Conservation (phyloP, 2,888 invertebrate species). For the Syrista parreyssii region DNA sequence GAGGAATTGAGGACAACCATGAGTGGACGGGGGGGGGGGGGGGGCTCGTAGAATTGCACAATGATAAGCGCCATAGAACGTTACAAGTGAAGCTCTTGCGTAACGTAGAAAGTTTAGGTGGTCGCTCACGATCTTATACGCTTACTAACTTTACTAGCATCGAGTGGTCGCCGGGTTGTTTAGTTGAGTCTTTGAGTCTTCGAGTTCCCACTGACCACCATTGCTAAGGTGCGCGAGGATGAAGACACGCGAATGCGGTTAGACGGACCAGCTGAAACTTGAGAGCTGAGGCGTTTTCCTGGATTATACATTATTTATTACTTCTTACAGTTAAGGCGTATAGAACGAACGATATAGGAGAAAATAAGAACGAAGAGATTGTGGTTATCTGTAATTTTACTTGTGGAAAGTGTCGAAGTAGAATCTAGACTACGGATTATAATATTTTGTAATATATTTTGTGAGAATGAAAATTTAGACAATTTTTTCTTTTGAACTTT, state of each 20-base stretch:
- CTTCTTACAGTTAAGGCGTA: no score
- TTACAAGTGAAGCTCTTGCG: constrained; percentile 3
- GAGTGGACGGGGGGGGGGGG: no score
- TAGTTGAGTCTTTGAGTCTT: background rate
- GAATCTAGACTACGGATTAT: no score
- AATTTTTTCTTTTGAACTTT: no score
- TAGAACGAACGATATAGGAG: no score
- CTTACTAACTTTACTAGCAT: no score
- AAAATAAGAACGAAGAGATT: no score
- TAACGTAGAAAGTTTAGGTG: constrained; percentile 7
- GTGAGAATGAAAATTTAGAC: no score
- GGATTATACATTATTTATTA: constrained; percentile 28
- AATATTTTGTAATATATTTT: no score
- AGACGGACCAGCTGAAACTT: constrained; percentile 27
- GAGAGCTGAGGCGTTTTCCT: constrained; percentile 34
- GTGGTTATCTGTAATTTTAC: constrained; percentile 18
- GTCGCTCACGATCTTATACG: background rate
- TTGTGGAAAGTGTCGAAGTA: no score
- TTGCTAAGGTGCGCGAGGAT: constrained; percentile 18
- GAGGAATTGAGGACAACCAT: no score
- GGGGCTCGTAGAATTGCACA: background rate
- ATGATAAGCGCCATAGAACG: constrained; percentile 1
- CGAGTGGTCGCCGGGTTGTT: no score
- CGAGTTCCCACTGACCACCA: background rate
- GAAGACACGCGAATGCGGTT: constrained; percentile 40